Percentiles rank a stretch among this genome's conserved stretches.
phyloP scores from a whole-genome alignment of 2,113 vertebrate genomes.

The Corapipo altera region DNA sequence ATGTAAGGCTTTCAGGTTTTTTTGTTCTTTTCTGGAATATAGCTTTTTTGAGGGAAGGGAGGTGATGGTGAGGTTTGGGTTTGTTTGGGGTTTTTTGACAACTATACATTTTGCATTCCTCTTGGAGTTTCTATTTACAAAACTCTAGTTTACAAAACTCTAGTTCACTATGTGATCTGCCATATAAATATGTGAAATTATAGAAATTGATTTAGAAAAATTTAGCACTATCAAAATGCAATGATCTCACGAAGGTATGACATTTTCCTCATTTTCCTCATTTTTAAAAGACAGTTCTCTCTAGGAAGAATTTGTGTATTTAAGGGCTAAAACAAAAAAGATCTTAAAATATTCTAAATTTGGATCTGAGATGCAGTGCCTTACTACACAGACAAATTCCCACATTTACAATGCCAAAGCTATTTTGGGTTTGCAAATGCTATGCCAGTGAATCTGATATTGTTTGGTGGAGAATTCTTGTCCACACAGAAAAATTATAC shows the following conservation, averaged over 20 bases:
- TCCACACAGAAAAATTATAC: neutral
- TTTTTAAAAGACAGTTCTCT: neutral
- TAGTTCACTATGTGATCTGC: neutral
- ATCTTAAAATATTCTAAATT: neutral
- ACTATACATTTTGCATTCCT: neutral
- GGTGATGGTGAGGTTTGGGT: rapidly evolving
- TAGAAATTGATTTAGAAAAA: neutral
- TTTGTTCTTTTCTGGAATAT: neutral
- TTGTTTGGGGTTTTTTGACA: neutral
- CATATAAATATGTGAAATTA: neutral
- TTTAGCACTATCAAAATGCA: neutral
- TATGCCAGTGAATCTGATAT: neutral
- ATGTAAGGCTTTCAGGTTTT: neutral
- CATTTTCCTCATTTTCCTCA: rapidly evolving
- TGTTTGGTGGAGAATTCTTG: neutral
- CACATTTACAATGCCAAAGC: neutral
- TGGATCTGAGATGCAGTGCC: neutral
- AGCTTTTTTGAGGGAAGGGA: neutral
- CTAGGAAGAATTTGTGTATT: neutral
- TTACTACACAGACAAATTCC: neutral
- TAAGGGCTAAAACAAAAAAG: neutral
- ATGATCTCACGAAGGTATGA: neutral
- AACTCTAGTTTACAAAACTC: too few relatives aligned
- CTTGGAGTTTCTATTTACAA: neutral
- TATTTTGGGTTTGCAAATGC: neutral